These are phyloP conservation scores for Nannobrachium achirus DNA, from an alignment of 2,113 vertebrate species.

Conservation along the genomic window DNA sequence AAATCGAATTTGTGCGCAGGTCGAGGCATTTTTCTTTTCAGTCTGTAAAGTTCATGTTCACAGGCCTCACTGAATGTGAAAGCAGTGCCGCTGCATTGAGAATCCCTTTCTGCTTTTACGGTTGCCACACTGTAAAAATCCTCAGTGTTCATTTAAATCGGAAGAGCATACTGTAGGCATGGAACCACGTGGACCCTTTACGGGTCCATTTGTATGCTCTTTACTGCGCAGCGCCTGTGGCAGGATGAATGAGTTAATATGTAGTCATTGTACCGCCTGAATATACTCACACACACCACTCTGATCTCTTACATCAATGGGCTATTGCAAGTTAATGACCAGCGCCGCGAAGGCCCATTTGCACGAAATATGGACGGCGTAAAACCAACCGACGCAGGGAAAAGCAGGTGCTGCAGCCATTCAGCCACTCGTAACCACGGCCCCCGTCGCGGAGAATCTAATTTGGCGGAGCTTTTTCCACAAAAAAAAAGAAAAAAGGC, in stretches of 20 bases:
- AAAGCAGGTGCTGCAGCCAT: conserved; percentile 60
- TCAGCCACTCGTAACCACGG: conserved; percentile 57
- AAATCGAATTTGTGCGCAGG: too few relatives aligned
- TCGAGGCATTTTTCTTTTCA: too few relatives aligned
- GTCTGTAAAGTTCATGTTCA: too few relatives aligned
- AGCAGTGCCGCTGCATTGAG: too few relatives aligned
- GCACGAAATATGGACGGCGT: conserved; percentile 69
- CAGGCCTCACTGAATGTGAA: too few relatives aligned
- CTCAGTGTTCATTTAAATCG: too few relatives aligned
- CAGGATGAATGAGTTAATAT: conserved; percentile 69
- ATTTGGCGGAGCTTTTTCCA: conserved; percentile 49
- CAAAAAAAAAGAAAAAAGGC: too few relatives aligned
- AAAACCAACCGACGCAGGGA: conserved; percentile 45
- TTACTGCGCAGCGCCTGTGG: conserved; percentile 22
- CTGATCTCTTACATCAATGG: conserved; percentile 73
- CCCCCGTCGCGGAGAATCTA: conserved; percentile 52
- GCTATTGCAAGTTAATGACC: conserved; percentile 73
- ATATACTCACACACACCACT: conserved; percentile 62
- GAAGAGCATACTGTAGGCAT: too few relatives aligned
- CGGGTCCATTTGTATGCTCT: too few relatives aligned
- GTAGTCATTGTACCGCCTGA: conserved; percentile 58
- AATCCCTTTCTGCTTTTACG: too few relatives aligned
- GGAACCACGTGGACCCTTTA: too few relatives aligned
- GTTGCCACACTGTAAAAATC: too few relatives aligned
- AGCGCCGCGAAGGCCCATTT: conserved; percentile 68